These are phyloP conservation scores for Psettodes erumei DNA, from an alignment of 2,113 vertebrate genomes.

Conservation along the genomic window DNA sequence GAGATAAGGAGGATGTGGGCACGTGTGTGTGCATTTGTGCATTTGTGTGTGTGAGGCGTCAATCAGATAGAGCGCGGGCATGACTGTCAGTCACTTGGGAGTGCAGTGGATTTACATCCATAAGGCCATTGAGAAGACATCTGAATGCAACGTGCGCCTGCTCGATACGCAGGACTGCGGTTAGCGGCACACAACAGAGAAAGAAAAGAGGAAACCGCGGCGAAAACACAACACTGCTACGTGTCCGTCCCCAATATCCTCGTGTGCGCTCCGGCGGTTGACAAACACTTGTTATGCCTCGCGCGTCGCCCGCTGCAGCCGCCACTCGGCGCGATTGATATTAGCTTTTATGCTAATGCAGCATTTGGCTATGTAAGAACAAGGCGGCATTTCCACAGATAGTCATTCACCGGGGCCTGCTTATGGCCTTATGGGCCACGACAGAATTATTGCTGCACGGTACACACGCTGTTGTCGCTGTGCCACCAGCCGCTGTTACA, in stretches of 20 bases:
- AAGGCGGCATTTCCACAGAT: conserved; percentile 74
- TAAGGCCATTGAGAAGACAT: conserved; percentile 46
- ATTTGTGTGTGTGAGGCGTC: conserved; percentile 22
- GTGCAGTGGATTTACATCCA: conserved; percentile 60
- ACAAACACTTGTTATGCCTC: conserved; percentile 75
- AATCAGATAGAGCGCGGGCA: conserved; percentile 54
- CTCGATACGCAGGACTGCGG: conserved; percentile 12
- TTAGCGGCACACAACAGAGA: conserved; percentile 8
- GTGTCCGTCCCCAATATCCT: conserved; percentile 43
- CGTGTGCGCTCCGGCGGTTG: conserved; percentile 43
- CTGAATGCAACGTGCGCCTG: conserved; percentile 18
- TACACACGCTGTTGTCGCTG: conserved; percentile 72
- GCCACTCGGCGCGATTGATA: conserved; percentile 69
- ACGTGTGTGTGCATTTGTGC: conserved; percentile 7
- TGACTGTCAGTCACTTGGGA: conserved; percentile 60
- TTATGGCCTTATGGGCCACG: conserved; percentile 76
- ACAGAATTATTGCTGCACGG: conserved; percentile 71
- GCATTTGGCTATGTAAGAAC: conserved; percentile 78
- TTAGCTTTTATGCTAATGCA: conserved; percentile 82
- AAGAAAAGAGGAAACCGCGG: not conserved
- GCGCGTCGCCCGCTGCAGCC: conserved; percentile 45
- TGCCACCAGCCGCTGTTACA: conserved; percentile 64
- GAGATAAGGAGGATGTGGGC: conserved; percentile 28
- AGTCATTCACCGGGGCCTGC: conserved; percentile 68
- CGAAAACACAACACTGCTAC: conserved; percentile 20